Conservation (phyloP, 2,888 invertebrate genomes). For the Fabriciana adippe region DNA sequence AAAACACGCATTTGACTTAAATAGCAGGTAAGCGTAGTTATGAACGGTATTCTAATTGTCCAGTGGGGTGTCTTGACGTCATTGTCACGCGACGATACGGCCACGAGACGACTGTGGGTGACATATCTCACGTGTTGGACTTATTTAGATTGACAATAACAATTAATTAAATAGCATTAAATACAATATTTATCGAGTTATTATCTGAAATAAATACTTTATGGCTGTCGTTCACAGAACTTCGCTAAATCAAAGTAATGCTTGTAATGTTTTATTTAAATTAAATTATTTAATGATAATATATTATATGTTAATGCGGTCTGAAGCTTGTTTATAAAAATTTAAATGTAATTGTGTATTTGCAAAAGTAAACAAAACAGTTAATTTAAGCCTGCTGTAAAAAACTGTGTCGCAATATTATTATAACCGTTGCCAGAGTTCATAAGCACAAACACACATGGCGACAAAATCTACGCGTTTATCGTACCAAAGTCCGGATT, state of each 20-base stretch:
- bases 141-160: not conserved
- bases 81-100: slow-evolving; percentile 23
- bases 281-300: no score
- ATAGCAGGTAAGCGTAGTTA: not conserved
- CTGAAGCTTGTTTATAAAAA: no score
- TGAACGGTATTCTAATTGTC: not conserved
- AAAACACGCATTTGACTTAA: not conserved
- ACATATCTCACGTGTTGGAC: slow-evolving; percentile 12
- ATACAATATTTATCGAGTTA: no score
- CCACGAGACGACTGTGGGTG: slow-evolving; percentile 20
- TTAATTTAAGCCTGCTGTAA: not conserved
- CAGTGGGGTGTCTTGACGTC: slow-evolving; percentile 17
- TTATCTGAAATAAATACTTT: no score
- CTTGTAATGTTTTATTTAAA: no score
- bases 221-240: no score
- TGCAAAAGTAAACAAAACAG: no score
- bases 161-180: no score
- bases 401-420: not conserved
- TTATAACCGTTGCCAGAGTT: not conserved
- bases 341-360: no score
- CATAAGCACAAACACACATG: not conserved
- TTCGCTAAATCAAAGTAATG: no score
- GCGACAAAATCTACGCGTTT: not conserved
- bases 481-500: slow-evolving; percentile 9
- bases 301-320: no score